These are phyloP conservation scores for Acrobeloides nanus DNA, from an alignment of 2,888 invertebrate genomes.

Conservation along the genomic window DNA sequence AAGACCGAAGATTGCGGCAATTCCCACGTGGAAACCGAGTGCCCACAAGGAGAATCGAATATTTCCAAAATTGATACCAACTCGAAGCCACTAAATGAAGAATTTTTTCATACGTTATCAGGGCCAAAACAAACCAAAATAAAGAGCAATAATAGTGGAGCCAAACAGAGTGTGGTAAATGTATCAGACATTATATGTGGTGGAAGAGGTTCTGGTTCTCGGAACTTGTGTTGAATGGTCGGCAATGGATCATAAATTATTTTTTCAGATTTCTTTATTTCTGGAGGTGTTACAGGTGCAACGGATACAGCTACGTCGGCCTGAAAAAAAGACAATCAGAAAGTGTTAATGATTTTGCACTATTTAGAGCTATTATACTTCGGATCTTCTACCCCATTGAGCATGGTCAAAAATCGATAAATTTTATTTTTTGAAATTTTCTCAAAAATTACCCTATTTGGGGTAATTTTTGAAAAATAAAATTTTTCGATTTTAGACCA, in stretches of 20 bases:
- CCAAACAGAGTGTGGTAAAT: slow-evolving; percentile 75
- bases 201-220: slow-evolving; percentile 82
- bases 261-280: slow-evolving; percentile 45
- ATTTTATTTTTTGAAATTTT: no score
- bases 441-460: no score
- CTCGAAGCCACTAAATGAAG: slow-evolving; percentile 67
- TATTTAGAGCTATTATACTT: no score
- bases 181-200: slow-evolving; percentile 77
- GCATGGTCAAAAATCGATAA: no score
- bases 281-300: slow-evolving; percentile 56
- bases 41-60: slow-evolving; percentile 73
- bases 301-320: slow-evolving; percentile 68
- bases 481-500: no score
- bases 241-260: slow-evolving; percentile 38
- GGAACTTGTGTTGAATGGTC: slow-evolving; percentile 69
- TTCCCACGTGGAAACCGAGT: slow-evolving; percentile 79
- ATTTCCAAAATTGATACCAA: slow-evolving; percentile 77
- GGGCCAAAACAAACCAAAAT: slow-evolving; percentile 61
- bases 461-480: no score
- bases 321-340: no score
- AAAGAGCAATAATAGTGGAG: slow-evolving; percentile 75
- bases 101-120: slow-evolving; percentile 2
- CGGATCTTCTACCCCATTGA: no score
- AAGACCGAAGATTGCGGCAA: slow-evolving; percentile 77
- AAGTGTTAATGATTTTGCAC: slow-evolving; percentile 6